Conservation (phyloP, 2,113 vertebrate genomes). For the Burhinus bistriatus region DNA sequence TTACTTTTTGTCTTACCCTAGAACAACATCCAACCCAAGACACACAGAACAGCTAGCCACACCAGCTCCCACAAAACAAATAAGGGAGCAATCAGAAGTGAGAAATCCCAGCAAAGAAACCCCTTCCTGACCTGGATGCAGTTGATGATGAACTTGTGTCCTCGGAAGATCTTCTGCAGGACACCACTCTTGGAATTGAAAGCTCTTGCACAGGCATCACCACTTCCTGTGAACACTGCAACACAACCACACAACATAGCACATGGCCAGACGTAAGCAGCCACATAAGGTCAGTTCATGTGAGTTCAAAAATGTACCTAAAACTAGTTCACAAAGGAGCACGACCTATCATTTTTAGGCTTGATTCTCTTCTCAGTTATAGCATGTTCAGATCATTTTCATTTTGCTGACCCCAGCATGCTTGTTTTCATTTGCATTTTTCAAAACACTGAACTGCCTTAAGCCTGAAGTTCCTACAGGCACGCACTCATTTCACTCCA, state of each 20-base stretch:
- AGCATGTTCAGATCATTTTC: neutral
- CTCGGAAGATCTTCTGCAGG: constrained; percentile 79
- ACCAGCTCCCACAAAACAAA: neutral
- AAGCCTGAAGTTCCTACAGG: neutral
- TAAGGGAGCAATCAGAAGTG: neutral
- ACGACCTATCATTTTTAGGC: fast-evolving
- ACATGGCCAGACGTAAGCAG: neutral
- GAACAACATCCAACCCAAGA: neutral
- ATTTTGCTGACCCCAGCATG: neutral
- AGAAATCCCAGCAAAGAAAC: neutral
- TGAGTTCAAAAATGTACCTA: neutral
- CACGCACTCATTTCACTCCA: neutral
- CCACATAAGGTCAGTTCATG: fast-evolving
- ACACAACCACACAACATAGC: neutral
- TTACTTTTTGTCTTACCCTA: neutral
- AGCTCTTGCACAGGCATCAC: constrained; percentile 79
- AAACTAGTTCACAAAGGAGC: neutral
- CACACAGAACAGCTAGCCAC: neutral
- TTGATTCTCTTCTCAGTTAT: neutral
- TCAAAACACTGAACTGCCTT: neutral
- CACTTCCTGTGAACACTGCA: constrained; percentile 84
- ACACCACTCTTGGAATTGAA: constrained; percentile 77
- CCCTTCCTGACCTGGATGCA: constrained; percentile 77
- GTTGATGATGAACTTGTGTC: constrained; percentile 82
- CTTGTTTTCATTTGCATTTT: neutral